Percentiles rank a stretch among this genome's conserved stretches.
Evolutionary conservation across 2,888 invertebrate species (phyloP).

Genomic region (Tipula confusa): DNA sequence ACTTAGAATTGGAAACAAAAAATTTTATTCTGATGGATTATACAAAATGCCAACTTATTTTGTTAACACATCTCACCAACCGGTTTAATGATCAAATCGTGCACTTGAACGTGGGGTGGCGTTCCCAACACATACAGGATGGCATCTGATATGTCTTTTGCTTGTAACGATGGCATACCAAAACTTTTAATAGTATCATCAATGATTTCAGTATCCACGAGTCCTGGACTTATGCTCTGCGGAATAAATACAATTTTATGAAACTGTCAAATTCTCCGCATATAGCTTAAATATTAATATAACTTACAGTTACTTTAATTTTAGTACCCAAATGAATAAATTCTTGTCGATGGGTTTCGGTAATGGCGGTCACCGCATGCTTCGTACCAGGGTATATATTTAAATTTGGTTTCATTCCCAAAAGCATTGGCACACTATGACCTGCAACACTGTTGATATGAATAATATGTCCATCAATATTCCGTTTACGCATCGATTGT

Average conservation of each 20-base stretch:
- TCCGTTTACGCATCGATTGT: constrained; percentile 46
- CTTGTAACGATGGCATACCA: constrained; percentile 37
- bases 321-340: neutral
- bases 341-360: constrained; percentile 37
- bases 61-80: neutral
- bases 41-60: neutral
- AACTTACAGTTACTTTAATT: constrained; percentile 26
- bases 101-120: neutral
- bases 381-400: constrained; percentile 44
- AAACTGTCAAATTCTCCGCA: neutral
- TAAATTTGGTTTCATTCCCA: neutral
- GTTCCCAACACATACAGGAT: constrained; percentile 44
- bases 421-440: constrained; percentile 46
- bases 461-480: constrained; percentile 41
- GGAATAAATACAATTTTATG: neutral
- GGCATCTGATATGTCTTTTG: constrained; percentile 46
- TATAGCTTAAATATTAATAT: neutral
- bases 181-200: neutral
- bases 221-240: neutral
- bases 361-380: constrained; percentile 44
- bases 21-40: neutral
- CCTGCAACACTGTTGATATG: constrained; percentile 47
- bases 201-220: neutral
- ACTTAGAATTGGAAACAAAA: neutral
- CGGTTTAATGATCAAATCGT: neutral